Percentiles rank a stretch among this genome's conserved stretches.
Evolutionary conservation across 1,140 invertebrate genomes (phyloP).

Genomic region (Drosophila orosa): DNA sequence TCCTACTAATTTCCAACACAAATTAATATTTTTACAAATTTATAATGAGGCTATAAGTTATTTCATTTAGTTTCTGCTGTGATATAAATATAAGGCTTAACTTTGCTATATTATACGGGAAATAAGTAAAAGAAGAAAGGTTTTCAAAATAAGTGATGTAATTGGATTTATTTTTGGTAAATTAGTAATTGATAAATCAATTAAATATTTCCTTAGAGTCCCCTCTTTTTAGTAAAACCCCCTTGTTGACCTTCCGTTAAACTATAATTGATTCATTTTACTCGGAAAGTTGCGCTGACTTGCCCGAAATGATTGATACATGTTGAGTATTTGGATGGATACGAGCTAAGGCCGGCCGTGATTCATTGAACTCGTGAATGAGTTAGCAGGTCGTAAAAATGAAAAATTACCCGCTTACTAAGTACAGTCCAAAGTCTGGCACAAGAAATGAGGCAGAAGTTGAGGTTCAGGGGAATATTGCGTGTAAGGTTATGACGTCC

Average conservation of each 20-base stretch:
- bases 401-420: constrained; percentile 17
- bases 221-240: background rate
- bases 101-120: too few species aligned
- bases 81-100: too few species aligned
- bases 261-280: constrained; percentile 40
- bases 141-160: background rate
- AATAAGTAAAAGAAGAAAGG: background rate
- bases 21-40: too few species aligned
- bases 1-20: too few species aligned
- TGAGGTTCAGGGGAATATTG: background rate
- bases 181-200: background rate
- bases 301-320: constrained; percentile 47
- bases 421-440: constrained; percentile 16
- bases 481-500: background rate
- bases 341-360: constrained; percentile 11
- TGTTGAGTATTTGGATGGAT: background rate
- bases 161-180: background rate
- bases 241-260: background rate
- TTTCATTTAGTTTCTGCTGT: too few species aligned
- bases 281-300: constrained; percentile 19
- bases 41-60: too few species aligned
- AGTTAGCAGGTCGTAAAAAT: constrained; percentile 33
- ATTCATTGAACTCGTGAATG: constrained; percentile 30
- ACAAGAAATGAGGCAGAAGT: background rate
- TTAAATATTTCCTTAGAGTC: too few species aligned